phyloP scores from a whole-genome alignment of 2,113 vertebrate species.

The Holacanthus passer region DNA sequence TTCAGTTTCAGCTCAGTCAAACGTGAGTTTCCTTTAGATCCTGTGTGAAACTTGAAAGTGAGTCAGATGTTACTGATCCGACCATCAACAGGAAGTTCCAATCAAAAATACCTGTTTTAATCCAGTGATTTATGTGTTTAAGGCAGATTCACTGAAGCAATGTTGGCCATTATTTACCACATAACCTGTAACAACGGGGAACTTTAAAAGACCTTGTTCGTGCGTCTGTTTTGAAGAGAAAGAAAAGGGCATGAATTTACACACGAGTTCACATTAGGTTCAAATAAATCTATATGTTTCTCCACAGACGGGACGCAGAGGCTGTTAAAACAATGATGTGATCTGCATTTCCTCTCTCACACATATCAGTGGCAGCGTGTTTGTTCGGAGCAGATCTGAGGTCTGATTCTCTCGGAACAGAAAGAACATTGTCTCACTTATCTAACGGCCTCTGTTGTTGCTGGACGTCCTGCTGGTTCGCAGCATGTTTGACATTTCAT shows the following conservation, averaged over 20 bases:
- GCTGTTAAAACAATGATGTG: conserved; percentile 5
- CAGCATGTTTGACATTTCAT: neutral
- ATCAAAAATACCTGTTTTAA: too few relatives aligned
- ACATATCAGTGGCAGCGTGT: neutral
- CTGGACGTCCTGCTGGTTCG: neutral
- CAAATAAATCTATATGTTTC: neutral
- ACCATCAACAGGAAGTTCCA: neutral
- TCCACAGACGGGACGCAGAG: neutral
- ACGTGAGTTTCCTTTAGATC: too few relatives aligned
- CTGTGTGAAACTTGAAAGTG: neutral
- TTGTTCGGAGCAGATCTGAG: neutral
- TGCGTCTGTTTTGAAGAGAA: too few relatives aligned
- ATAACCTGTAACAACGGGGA: too few relatives aligned
- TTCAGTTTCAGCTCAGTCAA: neutral
- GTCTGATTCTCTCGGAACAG: neutral
- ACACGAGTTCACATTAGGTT: neutral
- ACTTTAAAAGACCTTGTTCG: too few relatives aligned
- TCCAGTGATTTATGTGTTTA: too few relatives aligned
- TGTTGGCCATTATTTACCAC: too few relatives aligned
- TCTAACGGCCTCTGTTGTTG: neutral
- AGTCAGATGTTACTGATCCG: neutral
- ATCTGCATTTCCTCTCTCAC: conserved; percentile 16
- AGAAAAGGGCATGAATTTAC: too few relatives aligned
- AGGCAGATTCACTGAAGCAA: too few relatives aligned
- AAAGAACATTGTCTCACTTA: conserved; percentile 33